Conservation (phyloP, 2,113 vertebrate genomes). For the Manacus vitellinus region DNA sequence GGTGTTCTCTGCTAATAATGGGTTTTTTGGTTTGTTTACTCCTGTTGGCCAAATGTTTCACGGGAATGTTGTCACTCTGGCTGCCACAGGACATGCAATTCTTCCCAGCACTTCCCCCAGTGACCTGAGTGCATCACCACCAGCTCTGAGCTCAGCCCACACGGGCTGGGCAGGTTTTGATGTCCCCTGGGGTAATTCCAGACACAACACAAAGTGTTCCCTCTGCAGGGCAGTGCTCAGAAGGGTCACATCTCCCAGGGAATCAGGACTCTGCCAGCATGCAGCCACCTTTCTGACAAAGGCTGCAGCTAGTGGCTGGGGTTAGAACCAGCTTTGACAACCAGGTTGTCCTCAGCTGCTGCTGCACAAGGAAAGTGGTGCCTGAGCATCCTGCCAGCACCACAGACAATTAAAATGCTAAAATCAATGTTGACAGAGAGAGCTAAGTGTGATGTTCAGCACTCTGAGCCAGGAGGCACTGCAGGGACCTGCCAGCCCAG, state of each 20-base stretch:
- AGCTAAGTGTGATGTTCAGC: not conserved
- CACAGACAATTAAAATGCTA: not conserved
- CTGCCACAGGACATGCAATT: not conserved
- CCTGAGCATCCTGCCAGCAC: not conserved
- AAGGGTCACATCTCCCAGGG: not conserved
- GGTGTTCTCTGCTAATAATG: slow-evolving; percentile 38
- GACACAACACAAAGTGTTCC: too few relatives aligned
- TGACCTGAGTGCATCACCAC: not conserved
- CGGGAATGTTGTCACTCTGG: not conserved
- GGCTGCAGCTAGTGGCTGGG: not conserved
- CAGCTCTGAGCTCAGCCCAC: not conserved
- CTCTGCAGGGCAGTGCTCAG: not conserved
- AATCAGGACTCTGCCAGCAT: not conserved
- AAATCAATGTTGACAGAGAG: not conserved
- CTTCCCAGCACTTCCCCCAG: too few relatives aligned
- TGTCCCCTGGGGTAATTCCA: not conserved
- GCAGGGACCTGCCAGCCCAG: not conserved
- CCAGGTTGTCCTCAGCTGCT: not conserved
- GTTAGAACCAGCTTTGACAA: not conserved
- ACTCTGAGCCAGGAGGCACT: not conserved
- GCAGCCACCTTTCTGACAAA: not conserved
- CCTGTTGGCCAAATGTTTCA: not conserved
- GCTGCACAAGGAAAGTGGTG: not conserved
- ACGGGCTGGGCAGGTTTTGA: not conserved
- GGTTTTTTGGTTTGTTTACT: not conserved